These are phyloP conservation scores for Ophthalmolycus amberensis DNA, from an alignment of 2,113 vertebrate genomes.

Conservation along the genomic window DNA sequence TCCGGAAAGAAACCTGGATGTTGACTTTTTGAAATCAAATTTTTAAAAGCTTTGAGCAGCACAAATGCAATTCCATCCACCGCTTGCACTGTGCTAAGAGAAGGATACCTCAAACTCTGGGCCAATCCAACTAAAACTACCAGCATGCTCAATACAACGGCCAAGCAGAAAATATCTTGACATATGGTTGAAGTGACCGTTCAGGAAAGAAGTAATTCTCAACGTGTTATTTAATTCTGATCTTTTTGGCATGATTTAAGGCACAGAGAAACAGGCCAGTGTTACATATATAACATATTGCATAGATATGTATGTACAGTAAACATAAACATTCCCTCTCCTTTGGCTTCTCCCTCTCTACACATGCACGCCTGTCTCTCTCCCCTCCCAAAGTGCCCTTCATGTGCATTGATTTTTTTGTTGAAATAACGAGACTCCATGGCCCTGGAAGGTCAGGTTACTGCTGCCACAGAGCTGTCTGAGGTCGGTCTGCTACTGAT, in stretches of 20 bases:
- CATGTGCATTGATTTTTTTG: slow-evolving; percentile 84
- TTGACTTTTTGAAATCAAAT: neutral
- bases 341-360: slow-evolving; percentile 18
- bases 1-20: neutral
- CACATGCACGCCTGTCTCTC: slow-evolving; percentile 26
- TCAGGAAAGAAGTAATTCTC: neutral
- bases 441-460: slow-evolving; percentile 80
- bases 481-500: slow-evolving; percentile 48
- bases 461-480: slow-evolving; percentile 69
- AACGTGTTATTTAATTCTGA: neutral
- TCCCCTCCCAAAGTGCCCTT: slow-evolving; percentile 78
- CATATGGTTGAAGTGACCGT: neutral
- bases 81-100: neutral
- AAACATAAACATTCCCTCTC: slow-evolving; percentile 3
- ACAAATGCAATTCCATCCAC: neutral
- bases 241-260: neutral
- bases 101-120: neutral
- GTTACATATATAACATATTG: neutral
- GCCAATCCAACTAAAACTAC: neutral
- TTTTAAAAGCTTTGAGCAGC: neutral
- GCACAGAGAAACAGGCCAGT: no score
- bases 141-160: neutral
- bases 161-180: neutral
- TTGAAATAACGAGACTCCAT: slow-evolving; percentile 81
- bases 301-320: neutral